phyloP scores from a whole-genome alignment of 2,888 invertebrate species.

The Perizoma flavofasciatum region DNA sequence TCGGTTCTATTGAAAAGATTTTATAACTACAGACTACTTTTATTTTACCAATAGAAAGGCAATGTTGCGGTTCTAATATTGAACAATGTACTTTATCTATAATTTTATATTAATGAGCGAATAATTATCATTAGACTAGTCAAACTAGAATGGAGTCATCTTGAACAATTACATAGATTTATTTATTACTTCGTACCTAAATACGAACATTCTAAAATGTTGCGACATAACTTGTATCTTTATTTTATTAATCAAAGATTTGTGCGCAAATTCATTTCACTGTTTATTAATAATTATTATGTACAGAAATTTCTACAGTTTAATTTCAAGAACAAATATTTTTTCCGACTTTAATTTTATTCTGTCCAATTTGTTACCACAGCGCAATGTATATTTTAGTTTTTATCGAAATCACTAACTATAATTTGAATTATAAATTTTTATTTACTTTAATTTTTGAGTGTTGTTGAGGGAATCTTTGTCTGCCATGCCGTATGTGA shows the following conservation, averaged over 20 bases:
- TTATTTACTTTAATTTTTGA: constrained; percentile 41
- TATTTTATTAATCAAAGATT: constrained; percentile 38
- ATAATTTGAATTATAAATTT: constrained; percentile 37
- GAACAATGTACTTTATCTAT: constrained; percentile 13
- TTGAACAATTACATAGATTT: constrained; percentile 65
- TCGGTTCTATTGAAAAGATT: constrained; percentile 55
- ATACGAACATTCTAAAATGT: too few species aligned
- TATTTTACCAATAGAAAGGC: constrained; percentile 28
- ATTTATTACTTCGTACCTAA: constrained; percentile 69
- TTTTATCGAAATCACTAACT: constrained; percentile 53
- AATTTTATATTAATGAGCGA: constrained; percentile 44
- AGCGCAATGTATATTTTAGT: constrained; percentile 66
- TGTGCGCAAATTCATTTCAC: constrained; percentile 25
- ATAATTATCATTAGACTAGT: constrained; percentile 75
- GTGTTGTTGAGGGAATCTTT: constrained; percentile 51
- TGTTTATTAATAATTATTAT: constrained; percentile 12
- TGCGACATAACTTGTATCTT: constrained; percentile 37
- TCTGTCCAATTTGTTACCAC: constrained; percentile 70
- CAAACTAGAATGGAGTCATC: constrained; percentile 74
- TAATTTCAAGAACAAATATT: constrained; percentile 25
- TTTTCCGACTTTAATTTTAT: constrained; percentile 30
- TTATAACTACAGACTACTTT: constrained; percentile 47
- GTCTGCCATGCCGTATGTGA: constrained; percentile 77
- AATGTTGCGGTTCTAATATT: constrained; percentile 19
- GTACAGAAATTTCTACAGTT: constrained; percentile 4